Percentiles rank a stretch among this genome's conserved stretches.
Evolutionary conservation across 1,140 invertebrate genomes (phyloP).

Genomic region (Drosophila neocordata): DNA sequence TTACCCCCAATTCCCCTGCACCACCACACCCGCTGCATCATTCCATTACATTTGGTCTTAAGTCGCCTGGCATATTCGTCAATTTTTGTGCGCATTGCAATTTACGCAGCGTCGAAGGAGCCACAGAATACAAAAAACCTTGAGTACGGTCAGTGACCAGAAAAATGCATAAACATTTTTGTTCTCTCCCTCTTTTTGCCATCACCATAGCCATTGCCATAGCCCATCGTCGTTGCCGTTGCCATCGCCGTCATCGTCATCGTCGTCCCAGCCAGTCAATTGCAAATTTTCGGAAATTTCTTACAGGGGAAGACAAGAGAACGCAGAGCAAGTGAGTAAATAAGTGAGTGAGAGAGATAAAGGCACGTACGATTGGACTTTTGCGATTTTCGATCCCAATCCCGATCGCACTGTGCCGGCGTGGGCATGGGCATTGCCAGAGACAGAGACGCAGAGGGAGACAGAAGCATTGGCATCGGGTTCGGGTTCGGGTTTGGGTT

Average conservation of each 20-base stretch:
- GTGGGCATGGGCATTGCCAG: constrained; percentile 27
- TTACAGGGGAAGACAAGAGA: constrained; percentile 26
- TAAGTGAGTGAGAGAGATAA: constrained; percentile 12
- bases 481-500: not conserved
- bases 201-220: constrained; percentile 5
- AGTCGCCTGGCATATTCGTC: constrained; percentile 77
- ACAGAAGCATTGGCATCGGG: not conserved
- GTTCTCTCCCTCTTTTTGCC: constrained; percentile 47
- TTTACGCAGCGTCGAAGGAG: constrained; percentile 71
- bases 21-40: too few relatives aligned
- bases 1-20: not conserved
- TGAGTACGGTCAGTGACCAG: constrained; percentile 80
- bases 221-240: constrained; percentile 1
- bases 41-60: constrained; percentile 16
- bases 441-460: not conserved
- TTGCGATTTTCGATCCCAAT: constrained; percentile 24
- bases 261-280: constrained; percentile 64
- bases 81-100: constrained; percentile 79
- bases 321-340: constrained; percentile 12
- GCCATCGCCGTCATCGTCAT: constrained; percentile 20
- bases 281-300: constrained; percentile 80
- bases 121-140: constrained; percentile 77
- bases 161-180: constrained; percentile 81
- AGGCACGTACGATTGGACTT: constrained; percentile 55
- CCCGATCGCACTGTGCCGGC: constrained; percentile 22